Base-by-base conservation (phyloP, 2,888 invertebrate species). In the Therioaphis trifolii region DNA sequence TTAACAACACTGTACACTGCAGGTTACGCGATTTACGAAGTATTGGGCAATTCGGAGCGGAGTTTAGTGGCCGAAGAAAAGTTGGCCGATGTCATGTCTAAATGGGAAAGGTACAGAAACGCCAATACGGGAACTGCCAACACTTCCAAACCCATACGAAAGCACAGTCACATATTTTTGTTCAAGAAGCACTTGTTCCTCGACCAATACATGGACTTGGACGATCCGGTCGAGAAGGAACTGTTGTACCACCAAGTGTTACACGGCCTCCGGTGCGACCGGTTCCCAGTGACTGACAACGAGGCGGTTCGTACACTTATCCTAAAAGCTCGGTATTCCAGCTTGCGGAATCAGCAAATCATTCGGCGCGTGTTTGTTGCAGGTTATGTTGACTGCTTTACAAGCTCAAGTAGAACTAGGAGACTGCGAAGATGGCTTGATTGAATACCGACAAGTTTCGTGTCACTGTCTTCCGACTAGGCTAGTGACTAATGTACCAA, bases 11-110 rank as follows among this genome's bases (percentile, higher is more conserved):
- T 7, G 12, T 14, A 11, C 63, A 72, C 49, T 71, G 3, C 87
- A 92, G 96, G 97, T 21, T 98, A 97, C 89, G 95, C 97, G 0
- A 92, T 98, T 85, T 98, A 97, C 89, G 97, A 97, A 89, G 95
- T 96, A 68, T 91, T 96, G 86, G 96, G 96, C 3, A 93, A 92
- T 86, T 93, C 94, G 0, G 97, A 97, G 89, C 91, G 97, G 77
- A 95, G 95, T 87, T 90, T 98, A 86, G 91, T 93, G 71, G 92
- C 93, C 12, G 94, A 94, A 87, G 97, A 97, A 89, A 96, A 97
- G 87, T 94, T 96, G 18, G 95, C 96, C 0, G 98, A 98, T 89
- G 96, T 97, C 29, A 94, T 98, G 91, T 96, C 97, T 7, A 94
- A 96, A 88, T 98, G 97, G 97, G 98, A 98, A 89, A 92, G 95